phyloP scores from a whole-genome alignment of 2,797 vertebrate genomes.

The Acrocephalus scirpaceus region DNA sequence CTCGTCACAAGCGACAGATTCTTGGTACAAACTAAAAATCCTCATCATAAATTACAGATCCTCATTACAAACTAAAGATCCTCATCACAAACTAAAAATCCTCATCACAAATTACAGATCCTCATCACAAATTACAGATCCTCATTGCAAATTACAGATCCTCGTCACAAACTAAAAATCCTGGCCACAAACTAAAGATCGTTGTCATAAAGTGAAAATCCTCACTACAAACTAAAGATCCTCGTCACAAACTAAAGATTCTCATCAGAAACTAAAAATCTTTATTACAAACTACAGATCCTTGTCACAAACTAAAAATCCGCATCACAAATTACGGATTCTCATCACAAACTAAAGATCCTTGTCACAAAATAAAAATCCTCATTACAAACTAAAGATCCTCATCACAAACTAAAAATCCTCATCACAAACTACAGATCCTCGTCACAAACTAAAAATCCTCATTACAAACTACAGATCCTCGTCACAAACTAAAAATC shows the following conservation, averaged over 20 bases:
- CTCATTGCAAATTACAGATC: too few species aligned
- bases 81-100: rapidly evolving
- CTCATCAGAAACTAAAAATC: rapidly evolving
- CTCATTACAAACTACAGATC: not conserved
- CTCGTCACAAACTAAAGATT: not conserved
- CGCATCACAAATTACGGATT: not conserved
- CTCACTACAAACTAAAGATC: too few species aligned
- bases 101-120: rapidly evolving
- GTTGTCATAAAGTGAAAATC: too few species aligned
- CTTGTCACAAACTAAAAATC: not conserved
- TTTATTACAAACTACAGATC: rapidly evolving
- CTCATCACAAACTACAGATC: too few species aligned
- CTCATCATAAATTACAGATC: not conserved
- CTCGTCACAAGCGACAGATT: too few species aligned
- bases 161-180: not conserved
- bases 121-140: too few species aligned
- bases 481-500: too few species aligned
- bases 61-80: rapidly evolving
- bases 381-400: rapidly evolving
- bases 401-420: too few species aligned
- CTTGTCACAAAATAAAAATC: rapidly evolving
- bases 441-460: not conserved
- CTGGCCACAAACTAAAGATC: not conserved
- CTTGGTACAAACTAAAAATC: not conserved
- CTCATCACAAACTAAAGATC: rapidly evolving